phyloP scores from a whole-genome alignment of 2,888 invertebrate genomes.

The Tipula vernalis region DNA sequence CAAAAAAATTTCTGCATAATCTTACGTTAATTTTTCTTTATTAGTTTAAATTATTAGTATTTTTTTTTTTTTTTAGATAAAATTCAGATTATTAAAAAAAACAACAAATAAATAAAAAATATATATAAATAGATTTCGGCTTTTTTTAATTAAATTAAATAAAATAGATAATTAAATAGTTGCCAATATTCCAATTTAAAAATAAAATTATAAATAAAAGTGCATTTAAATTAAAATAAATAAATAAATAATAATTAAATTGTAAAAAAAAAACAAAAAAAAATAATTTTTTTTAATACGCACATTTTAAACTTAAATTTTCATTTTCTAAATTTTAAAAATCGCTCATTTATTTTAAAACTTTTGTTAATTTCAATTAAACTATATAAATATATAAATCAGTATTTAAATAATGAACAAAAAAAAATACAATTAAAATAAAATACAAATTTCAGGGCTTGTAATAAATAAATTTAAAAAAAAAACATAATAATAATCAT shows the following conservation, averaged over 20 bases:
- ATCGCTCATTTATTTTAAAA: neutral
- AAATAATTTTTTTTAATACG: neutral
- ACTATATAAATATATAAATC: neutral
- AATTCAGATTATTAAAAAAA: neutral
- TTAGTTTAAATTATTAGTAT: neutral
- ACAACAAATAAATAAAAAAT: neutral
- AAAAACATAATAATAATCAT: neutral
- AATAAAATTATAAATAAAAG: constrained; percentile 4
- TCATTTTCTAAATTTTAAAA: neutral
- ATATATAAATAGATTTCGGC: neutral
- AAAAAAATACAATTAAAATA: neutral
- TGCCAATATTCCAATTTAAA: constrained; percentile 4
- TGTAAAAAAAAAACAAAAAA: neutral
- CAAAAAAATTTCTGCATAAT: neutral
- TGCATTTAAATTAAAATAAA: neutral
- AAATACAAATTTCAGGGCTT: constrained; percentile 8
- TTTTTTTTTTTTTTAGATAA: neutral
- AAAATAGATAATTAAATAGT: constrained; percentile 4
- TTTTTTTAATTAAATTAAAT: neutral
- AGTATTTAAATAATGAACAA: constrained; percentile 5
- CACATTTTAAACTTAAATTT: neutral
- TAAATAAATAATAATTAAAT: constrained; percentile 1
- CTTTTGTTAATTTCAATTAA: neutral
- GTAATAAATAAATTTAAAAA: neutral
- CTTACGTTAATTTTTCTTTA: neutral